Evolutionary conservation across 37 sponge, comb jelly and placozoan species (phyloP).

Genomic region (Halisarca cf. caerulea): DNA sequence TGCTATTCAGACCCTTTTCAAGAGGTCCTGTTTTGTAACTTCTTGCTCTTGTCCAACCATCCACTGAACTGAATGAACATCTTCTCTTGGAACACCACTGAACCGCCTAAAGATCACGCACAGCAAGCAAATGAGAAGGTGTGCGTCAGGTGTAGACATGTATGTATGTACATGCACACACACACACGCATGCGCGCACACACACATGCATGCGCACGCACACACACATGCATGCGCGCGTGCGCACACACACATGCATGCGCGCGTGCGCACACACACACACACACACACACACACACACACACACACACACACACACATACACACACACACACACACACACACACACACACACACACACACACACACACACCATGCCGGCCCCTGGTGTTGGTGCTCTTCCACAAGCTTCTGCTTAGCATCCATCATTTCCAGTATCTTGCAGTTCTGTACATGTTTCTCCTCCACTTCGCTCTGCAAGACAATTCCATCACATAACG

Average conservation of each 20-base stretch:
- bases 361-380: slow-evolving; percentile 1
- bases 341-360: too few species aligned
- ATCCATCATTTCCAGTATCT: slow-evolving; percentile 1
- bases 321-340: too few species aligned
- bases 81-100: slow-evolving; percentile 7
- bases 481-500: neutral
- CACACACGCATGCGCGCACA: too few species aligned
- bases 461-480: neutral
- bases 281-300: too few species aligned
- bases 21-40: neutral
- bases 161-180: too few species aligned
- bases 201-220: too few species aligned
- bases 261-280: too few species aligned
- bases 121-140: too few species aligned
- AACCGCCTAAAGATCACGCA: neutral
- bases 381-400: neutral
- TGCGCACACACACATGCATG: too few species aligned
- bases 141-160: too few species aligned
- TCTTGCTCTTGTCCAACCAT: slow-evolving; percentile 1
- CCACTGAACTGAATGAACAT: slow-evolving; percentile 1
- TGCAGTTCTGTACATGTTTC: neutral
- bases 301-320: too few species aligned
- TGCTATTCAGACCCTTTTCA: neutral
- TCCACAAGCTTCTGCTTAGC: neutral
- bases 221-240: too few species aligned